Base-by-base conservation (phyloP, 2,113 vertebrate species). In the Psophia crepitans region DNA sequence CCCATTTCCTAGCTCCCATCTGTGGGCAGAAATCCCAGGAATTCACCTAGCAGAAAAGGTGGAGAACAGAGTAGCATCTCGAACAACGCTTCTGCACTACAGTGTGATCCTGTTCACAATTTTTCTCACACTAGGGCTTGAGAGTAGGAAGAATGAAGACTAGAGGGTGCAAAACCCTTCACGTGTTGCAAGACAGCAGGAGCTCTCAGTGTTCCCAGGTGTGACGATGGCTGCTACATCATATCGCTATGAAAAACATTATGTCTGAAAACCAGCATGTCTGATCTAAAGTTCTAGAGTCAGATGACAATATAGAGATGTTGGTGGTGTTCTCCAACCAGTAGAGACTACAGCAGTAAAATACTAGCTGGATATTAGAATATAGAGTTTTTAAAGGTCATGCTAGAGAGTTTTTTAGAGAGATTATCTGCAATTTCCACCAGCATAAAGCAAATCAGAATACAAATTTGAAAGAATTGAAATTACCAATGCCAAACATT, bases 141-240 rank as follows among this genome's bases (percentile, higher is more conserved):
- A 60, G 6, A 2, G 4, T 18, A 46, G 11, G 7, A 46, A 39
- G 5, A 43, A 74, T 3, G 5, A 80, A 61, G 4, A 9, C 2
- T 8, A 28, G 35, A 48, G 6, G 5, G 22, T 44, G 12, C 2
- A 79, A 65, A 85, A 24, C 2, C 2, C 6, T 60, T 4, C 2
- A 35, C 2, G 2, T 32, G 8, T 10, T 84, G 28, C 51, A 78
- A 83, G 12, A 14, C 3, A 35, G 16, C 14, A 19, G 15, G 26
- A 75, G 9, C 6, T 30, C 12, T 75, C 35, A 2, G 1, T 4
- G 1, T 3, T 84, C 1, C 9, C 11, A 19, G 11, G 2, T 35
- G 19, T 2, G 3, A 22, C 0, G 1, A 23, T 14, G 14, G 2
- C 22, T 49, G 12, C 5, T 4, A 30, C 11, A 75, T 28, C 8